phyloP scores from a whole-genome alignment of 2,797 vertebrate species.

The Enteromius viviparus region DNA sequence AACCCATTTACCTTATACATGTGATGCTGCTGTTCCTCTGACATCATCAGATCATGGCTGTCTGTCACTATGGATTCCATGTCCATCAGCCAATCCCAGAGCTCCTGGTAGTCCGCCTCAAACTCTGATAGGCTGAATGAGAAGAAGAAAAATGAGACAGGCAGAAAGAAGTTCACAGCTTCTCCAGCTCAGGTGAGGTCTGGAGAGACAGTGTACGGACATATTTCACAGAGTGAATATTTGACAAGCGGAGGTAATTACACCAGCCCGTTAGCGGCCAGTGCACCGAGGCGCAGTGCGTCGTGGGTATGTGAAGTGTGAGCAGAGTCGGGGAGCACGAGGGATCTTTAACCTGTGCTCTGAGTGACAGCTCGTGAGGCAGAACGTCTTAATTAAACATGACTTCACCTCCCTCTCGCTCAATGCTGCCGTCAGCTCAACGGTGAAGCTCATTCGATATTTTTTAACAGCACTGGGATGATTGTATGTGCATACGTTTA shows the following conservation, averaged over 20 bases:
- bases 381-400: conserved; percentile 66
- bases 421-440: conserved; percentile 46
- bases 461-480: conserved; percentile 71
- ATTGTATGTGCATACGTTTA: conserved; percentile 56
- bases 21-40: conserved; percentile 94
- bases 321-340: conserved; percentile 57
- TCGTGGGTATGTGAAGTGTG: conserved; percentile 58
- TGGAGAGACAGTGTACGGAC: conserved; percentile 30
- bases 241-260: conserved; percentile 63
- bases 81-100: conserved; percentile 99
- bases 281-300: conserved; percentile 47
- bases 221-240: conserved; percentile 62
- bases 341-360: conserved; percentile 61
- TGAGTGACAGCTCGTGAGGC: conserved; percentile 63
- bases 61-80: conserved; percentile 96
- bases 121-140: conserved; percentile 89
- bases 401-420: conserved; percentile 58
- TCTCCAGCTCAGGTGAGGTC: conserved; percentile 28
- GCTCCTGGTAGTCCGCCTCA: conserved; percentile 94
- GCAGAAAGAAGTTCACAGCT: conserved; percentile 25
- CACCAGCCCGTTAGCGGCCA: conserved; percentile 53
- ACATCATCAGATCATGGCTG: conserved; percentile 97
- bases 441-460: conserved; percentile 73
- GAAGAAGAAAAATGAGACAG: conserved; percentile 44
- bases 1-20: conserved; percentile 93